phyloP scores from a whole-genome alignment of 1,140 invertebrate species.

The Parapsyche elsis region DNA sequence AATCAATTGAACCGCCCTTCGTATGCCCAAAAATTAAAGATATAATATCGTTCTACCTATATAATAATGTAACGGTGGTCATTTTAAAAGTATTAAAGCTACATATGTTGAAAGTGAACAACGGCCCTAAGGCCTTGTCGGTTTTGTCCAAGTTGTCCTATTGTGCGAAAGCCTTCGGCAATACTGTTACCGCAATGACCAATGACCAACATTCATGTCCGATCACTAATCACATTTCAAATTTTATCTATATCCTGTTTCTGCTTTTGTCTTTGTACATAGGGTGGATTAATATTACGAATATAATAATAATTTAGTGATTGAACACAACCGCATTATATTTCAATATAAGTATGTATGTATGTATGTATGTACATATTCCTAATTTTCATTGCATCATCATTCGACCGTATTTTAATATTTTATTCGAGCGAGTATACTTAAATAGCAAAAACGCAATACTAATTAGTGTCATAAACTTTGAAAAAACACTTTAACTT shows the following conservation, averaged over 20 bases:
- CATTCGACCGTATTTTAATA: no score
- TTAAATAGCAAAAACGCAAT: no score
- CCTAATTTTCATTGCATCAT: no score
- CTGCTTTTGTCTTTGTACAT: background rate
- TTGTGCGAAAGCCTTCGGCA: conserved; percentile 29
- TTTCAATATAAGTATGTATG: background rate
- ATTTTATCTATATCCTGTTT: conserved; percentile 29
- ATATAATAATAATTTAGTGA: no score
- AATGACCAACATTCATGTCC: conserved; percentile 8
- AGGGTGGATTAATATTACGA: no score
- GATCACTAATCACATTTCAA: conserved; percentile 1
- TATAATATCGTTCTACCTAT: no score
- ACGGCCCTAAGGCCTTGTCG: conserved; percentile 1
- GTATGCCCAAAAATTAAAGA: no score
- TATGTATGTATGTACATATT: no score
- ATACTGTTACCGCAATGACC: conserved; percentile 19
- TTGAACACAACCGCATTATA: background rate
- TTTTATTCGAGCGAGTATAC: no score
- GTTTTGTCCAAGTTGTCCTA: conserved; percentile 8
- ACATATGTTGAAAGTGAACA: background rate
- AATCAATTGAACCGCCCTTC: no score
- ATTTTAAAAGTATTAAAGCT: background rate
- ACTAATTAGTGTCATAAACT: no score
- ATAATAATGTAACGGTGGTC: background rate
- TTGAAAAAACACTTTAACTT: no score